Evolutionary conservation across 1,140 invertebrate genomes (phyloP), one percentile per base, ranked within the genome.

Genomic region (Drosophila willistoni): DNA sequence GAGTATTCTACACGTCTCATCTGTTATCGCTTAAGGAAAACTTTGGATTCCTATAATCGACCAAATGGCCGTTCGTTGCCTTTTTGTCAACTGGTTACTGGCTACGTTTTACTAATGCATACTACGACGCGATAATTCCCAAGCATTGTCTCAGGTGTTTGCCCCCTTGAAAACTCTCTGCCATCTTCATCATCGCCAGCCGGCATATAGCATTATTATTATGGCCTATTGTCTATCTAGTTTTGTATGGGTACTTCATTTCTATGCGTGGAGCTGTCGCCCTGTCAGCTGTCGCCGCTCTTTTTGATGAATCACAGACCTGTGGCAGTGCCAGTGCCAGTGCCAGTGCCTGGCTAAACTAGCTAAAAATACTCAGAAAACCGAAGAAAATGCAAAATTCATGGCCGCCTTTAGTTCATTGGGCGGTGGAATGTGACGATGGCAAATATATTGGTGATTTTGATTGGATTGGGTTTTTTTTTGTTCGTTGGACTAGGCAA

Each of bases 291-390:
- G 83, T 87, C 83, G 84, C 77, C 77, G 77, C 79, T 79, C 73
- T 80, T 87, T 62, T 87, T 87, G 83, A 87, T 87, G 83, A 87
- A 87, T 87, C 83, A 87, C 84, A 89, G 83, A 66, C 83, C 44
- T 51, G 44, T 51, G 68, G 84, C 36, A 10, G 10, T 34, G 36
- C 36, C 36, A 12, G 36, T 34, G 68, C 83, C 36, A 12, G 36
- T 36, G 36, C 36, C 36, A 13, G 10, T 17, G 68, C 83, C 83
- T 82, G 79, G 67, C 69, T 79, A 77, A 73, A 78, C 41, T 70
- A 69, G 84, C 83, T 83, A 87, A 86, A 86, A 87, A 86, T 86
- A 86, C 76, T 57, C 59, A 76, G 70, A 70, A 70, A 65, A 67
- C 19, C 44, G 19, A 51, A 77, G 59, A 77, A 82, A 87, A 87